A percentile compares a stretch with the other conserved stretches of the same genome.
Evolutionary conservation across 2,888 invertebrate species (phyloP).

Genomic region (Beris morrisii): DNA sequence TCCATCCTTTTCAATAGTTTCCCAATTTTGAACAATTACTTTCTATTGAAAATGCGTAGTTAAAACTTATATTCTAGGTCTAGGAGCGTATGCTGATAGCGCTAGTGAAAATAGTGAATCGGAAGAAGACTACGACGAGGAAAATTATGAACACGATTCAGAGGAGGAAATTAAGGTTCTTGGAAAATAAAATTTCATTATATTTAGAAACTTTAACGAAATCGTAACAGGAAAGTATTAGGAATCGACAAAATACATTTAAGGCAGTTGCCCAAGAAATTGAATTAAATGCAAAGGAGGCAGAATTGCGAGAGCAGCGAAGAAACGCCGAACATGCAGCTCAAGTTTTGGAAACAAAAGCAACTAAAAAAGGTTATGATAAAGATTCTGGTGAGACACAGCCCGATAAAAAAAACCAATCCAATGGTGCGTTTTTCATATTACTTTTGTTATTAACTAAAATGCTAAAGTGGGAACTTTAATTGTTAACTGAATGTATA

Average conservation of each 20-base stretch:
- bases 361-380: slow-evolving; percentile 49
- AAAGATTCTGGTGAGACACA: slow-evolving; percentile 50
- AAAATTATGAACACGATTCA: slow-evolving; percentile 61
- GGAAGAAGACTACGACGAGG: slow-evolving; percentile 56
- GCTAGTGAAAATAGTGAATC: slow-evolving; percentile 64
- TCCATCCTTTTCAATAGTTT: slow-evolving; percentile 1
- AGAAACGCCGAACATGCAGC: slow-evolving; percentile 6
- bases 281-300: slow-evolving; percentile 20
- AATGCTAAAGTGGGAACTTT: slow-evolving; percentile 6
- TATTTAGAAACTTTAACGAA: neutral
- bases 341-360: slow-evolving; percentile 9
- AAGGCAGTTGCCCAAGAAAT: slow-evolving; percentile 38
- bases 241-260: slow-evolving; percentile 34
- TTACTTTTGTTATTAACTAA: slow-evolving; percentile 20
- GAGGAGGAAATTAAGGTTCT: slow-evolving; percentile 75
- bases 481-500: slow-evolving; percentile 9
- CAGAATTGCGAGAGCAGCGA: slow-evolving; percentile 19
- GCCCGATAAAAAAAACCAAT: slow-evolving; percentile 49
- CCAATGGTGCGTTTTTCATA: slow-evolving; percentile 50
- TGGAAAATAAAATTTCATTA: slow-evolving; percentile 20
- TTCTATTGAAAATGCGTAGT: slow-evolving; percentile 25
- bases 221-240: slow-evolving; percentile 35
- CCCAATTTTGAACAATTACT: neutral
- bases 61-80: slow-evolving; percentile 63
- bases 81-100: slow-evolving; percentile 82